Conservation (phyloP, 2,888 invertebrate species). For the Leucophora obtusa region DNA sequence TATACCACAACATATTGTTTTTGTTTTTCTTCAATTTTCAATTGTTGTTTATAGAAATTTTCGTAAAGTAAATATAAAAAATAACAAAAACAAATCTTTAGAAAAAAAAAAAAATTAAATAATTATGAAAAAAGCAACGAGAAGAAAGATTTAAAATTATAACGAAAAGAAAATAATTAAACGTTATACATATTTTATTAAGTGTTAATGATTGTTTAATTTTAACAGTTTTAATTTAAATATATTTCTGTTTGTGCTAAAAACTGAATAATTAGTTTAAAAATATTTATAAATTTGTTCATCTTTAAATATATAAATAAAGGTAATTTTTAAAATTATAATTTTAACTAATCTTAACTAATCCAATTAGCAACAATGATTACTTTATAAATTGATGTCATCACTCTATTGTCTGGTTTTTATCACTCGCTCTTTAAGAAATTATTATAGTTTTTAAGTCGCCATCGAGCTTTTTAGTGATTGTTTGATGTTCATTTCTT, state of each 20-base stretch:
- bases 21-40: conserved; percentile 10
- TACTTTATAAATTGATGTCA: neutral
- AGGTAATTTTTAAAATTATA: neutral
- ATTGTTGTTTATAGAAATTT: conserved; percentile 28
- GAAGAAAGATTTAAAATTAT: neutral
- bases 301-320: neutral
- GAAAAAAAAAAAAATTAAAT: neutral
- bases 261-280: neutral
- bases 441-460: neutral
- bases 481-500: conserved; percentile 6
- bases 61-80: conserved; percentile 7
- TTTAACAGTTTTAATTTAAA: neutral
- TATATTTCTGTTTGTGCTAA: neutral
- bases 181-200: neutral
- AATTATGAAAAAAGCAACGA: conserved; percentile 1
- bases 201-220: neutral
- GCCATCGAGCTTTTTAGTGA: conserved; percentile 31
- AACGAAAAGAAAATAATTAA: neutral
- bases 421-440: conserved; percentile 7
- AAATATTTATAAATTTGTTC: neutral
- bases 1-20: neutral
- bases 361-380: neutral
- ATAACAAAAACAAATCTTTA: neutral
- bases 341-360: neutral
- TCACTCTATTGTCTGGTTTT: neutral